Percentiles rank a stretch among this genome's conserved stretches.
Evolutionary conservation across 2,888 invertebrate genomes (phyloP).

Genomic region (Chloromyia formosa): DNA sequence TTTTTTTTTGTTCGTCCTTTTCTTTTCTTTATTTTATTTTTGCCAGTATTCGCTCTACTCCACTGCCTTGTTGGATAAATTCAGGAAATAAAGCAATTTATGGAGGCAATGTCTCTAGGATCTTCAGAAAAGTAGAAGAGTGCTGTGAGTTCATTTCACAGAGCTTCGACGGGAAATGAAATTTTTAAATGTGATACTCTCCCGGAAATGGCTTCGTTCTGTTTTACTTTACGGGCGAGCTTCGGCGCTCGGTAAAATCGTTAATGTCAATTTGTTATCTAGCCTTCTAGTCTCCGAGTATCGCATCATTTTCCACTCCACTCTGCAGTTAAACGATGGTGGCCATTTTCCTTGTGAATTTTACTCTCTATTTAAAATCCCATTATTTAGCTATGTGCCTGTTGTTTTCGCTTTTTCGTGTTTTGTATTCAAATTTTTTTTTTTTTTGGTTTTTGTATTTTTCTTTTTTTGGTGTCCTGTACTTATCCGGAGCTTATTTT

Average conservation of each 20-base stretch:
- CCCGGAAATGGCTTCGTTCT: not conserved
- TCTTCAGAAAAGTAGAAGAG: too few relatives aligned
- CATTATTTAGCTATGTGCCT: not conserved
- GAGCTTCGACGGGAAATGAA: not conserved
- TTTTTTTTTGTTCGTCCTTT: not conserved
- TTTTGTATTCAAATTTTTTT: too few relatives aligned
- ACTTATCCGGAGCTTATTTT: not conserved
- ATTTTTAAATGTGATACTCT: conserved; percentile 6
- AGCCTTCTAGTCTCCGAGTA: not conserved
- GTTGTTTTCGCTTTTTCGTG: too few relatives aligned
- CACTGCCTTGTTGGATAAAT: not conserved
- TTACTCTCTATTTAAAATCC: not conserved
- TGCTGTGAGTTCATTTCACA: too few relatives aligned
- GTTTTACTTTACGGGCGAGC: not conserved
- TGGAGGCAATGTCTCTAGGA: not conserved
- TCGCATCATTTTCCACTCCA: not conserved
- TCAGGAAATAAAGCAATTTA: conserved; percentile 10
- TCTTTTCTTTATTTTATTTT: too few relatives aligned
- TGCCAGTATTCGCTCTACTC: too few relatives aligned
- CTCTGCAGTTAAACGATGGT: not conserved
- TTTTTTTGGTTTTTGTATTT: not conserved
- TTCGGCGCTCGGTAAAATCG: not conserved
- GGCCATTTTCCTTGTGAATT: not conserved
- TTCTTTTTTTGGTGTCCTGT: not conserved
- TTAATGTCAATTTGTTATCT: conserved; percentile 3